Base-by-base conservation (phyloP, 2,113 vertebrate species). In the Ptilorrhoa leucosticta region DNA sequence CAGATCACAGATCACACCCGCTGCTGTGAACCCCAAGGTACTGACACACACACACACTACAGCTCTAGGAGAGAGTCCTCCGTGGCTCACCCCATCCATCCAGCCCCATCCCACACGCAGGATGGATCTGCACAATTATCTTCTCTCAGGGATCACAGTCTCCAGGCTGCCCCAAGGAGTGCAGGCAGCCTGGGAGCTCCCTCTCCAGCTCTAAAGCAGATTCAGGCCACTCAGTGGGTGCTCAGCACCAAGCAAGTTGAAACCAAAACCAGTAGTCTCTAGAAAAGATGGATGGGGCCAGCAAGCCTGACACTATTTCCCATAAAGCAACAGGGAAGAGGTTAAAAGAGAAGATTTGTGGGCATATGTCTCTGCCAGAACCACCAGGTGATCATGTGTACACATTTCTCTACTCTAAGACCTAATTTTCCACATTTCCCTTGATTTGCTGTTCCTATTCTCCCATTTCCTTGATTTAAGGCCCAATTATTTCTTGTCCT, bases 401-500 rank as follows among this genome's bases (percentile, higher is more conserved):
- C 92, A 98, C 97, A 98, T 97, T 98, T 97, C 97, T 98, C 97
- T 97, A 97, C 93, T 96, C 96, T 94, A 98, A 98, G 97, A 97
- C 97, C 98, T 98, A 97, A 98, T 98, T 98, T 98, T 96, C 97
- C 68, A 97, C 97, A 98, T 98, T 98, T 98, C 91, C 96, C 93
- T 97, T 98, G 98, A 98, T 98, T 98, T 98, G 98, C 98, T 92
- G 96, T 97, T 98, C 95, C 93, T 92, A 97, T 97, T 98, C 97
- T 96, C 97, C 97, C 97, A 98, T 98, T 98, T 97, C 95, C 94
- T 97, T 98, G 98, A 98, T 98, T 98, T 98, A 98, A 97, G 97
- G 97, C 95, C 98, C 98, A 98, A 98, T 98, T 98, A 98, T 98
- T 98, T 98, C 97, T 98, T 98, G 98, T 98, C 97, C 95, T 96